Evolutionary conservation across 2,888 invertebrate species (phyloP).

Genomic region (Eretmocerus hayati): DNA sequence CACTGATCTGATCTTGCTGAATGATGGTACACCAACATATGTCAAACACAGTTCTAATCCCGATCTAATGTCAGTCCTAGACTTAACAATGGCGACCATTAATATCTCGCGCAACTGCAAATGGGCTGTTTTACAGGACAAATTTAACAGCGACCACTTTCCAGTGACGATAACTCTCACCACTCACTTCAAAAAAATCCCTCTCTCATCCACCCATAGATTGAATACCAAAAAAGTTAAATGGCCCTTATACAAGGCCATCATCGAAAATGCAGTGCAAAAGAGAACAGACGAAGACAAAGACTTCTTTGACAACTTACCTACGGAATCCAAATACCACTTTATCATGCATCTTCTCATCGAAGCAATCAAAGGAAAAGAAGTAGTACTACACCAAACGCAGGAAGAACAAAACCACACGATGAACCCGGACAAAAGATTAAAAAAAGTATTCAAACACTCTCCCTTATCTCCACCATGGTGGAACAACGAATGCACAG

Average conservation of each 20-base stretch:
- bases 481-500: no score
- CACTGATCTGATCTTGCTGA: neutral
- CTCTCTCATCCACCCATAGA: neutral
- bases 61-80: neutral
- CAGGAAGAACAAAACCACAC: no score
- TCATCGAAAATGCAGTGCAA: no score
- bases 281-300: no score
- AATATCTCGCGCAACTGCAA: neutral
- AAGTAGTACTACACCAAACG: no score
- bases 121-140: neutral
- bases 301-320: no score
- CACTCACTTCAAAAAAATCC: neutral
- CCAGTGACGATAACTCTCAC: neutral
- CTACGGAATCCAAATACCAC: no score
- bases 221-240: slow-evolving; percentile 1
- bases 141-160: slow-evolving; percentile 2
- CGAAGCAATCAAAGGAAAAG: no score
- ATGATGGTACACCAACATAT: slow-evolving; percentile 1
- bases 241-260: neutral
- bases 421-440: no score
- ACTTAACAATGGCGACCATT: neutral
- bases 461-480: no score
- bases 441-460: no score
- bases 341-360: no score
- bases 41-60: neutral